Evolutionary conservation across 1,140 invertebrate species (phyloP).

Genomic region (Rhyacophila brunnea): DNA sequence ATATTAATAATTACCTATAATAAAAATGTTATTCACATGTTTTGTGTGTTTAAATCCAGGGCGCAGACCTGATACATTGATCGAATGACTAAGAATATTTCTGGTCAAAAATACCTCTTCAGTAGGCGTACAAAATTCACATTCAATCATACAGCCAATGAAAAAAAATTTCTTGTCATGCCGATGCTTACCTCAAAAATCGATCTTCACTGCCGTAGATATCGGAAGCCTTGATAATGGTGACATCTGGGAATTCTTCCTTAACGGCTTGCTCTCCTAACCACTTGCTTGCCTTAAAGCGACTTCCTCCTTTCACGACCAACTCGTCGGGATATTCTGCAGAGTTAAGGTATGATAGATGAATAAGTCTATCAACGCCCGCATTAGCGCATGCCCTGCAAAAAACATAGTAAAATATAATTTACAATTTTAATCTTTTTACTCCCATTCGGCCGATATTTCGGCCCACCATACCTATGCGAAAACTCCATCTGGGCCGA

Average conservation of each 20-base stretch:
- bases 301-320: constrained; percentile 64
- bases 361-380: constrained; percentile 83
- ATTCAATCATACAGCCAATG: no score
- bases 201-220: constrained; percentile 88
- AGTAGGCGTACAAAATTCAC: no score
- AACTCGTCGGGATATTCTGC: constrained; percentile 62
- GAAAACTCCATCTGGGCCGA: no score
- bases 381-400: constrained; percentile 67
- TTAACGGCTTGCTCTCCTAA: constrained; percentile 83
- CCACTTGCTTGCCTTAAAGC: constrained; percentile 72
- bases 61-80: no score
- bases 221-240: constrained; percentile 86
- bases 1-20: no score
- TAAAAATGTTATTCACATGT: no score
- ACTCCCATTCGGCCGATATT: no score
- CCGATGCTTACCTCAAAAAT: constrained; percentile 65
- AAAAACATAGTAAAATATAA: not conserved
- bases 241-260: constrained; percentile 94
- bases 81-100: no score
- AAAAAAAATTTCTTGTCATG: no score
- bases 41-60: no score
- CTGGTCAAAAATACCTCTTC: no score
- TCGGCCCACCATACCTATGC: no score
- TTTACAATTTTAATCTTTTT: not conserved
- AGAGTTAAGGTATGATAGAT: constrained; percentile 78